A percentile compares a stretch with the other conserved stretches of the same genome.
Conservation (phyloP, 2,113 vertebrate species). For the Nyctibius bracteatus region DNA sequence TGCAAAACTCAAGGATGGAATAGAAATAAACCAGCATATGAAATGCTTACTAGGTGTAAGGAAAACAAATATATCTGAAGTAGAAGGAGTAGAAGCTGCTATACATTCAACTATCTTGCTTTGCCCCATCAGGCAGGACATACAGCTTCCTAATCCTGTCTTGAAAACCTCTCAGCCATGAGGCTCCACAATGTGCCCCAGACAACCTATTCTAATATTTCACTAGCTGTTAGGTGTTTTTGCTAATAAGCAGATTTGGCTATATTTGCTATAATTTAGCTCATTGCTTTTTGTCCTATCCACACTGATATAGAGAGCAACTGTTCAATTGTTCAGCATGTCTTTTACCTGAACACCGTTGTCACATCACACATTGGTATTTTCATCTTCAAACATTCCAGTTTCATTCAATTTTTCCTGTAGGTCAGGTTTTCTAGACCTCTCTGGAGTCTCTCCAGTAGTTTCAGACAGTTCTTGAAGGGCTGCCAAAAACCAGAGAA, state of each 20-base stretch:
- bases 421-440: not conserved
- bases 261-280: not conserved
- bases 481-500: not conserved
- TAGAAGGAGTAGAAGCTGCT: too few species aligned
- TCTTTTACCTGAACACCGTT: not conserved
- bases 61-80: not conserved
- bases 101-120: fast-evolving
- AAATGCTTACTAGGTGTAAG: not conserved
- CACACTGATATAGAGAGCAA: not conserved
- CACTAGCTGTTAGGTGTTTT: not conserved
- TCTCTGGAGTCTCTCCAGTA: not conserved
- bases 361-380: not conserved
- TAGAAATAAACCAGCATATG: not conserved
- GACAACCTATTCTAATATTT: not conserved
- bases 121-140: not conserved
- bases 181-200: not conserved
- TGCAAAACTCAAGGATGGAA: not conserved
- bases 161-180: not conserved
- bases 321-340: not conserved
- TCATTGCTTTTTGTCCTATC: not conserved
- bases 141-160: fast-evolving
- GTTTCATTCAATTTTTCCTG: not conserved
- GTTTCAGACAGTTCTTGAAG: conserved; percentile 12
- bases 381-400: not conserved
- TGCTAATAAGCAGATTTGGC: not conserved